A percentile compares a stretch with the other conserved stretches of the same genome.
Evolutionary conservation across 2,888 invertebrate genomes (phyloP).

Genomic region (Stenolophus ochropezus): DNA sequence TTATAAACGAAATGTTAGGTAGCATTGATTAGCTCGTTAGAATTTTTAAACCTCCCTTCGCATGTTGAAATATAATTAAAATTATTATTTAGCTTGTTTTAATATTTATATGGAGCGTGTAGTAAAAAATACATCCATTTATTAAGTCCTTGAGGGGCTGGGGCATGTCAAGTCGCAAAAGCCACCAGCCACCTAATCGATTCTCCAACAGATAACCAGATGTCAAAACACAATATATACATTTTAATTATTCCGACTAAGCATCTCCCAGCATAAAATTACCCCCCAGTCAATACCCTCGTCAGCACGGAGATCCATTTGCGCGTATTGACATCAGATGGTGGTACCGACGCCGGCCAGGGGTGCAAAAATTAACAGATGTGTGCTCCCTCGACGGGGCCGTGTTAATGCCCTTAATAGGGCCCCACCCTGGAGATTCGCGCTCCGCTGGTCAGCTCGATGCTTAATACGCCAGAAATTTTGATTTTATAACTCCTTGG

Average conservation of each 20-base stretch:
- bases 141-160: constrained; percentile 16
- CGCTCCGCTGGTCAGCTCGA: constrained; percentile 51
- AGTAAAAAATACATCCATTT: constrained; percentile 28
- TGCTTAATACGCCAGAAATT: constrained; percentile 64
- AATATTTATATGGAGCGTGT: not conserved
- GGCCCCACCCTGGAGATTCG: constrained; percentile 64
- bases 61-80: not conserved
- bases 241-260: constrained; percentile 71
- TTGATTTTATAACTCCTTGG: constrained; percentile 64
- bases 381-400: constrained; percentile 69
- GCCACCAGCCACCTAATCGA: constrained; percentile 56
- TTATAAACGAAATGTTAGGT: not conserved
- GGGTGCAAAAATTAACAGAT: constrained; percentile 75
- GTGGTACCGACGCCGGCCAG: constrained; percentile 58
- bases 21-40: not conserved
- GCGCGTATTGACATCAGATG: constrained; percentile 51
- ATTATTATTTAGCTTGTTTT: not conserved
- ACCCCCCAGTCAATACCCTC: constrained; percentile 31
- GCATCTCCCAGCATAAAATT: constrained; percentile 49
- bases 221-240: constrained; percentile 72
- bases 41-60: not conserved
- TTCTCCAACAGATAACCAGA: constrained; percentile 58
- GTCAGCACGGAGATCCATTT: constrained; percentile 26
- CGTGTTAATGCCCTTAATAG: constrained; percentile 71
- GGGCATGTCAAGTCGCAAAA: constrained; percentile 15